Conservation (phyloP, 64 coral and sea anemone species). For the Dendrophyllia cribrosa region DNA sequence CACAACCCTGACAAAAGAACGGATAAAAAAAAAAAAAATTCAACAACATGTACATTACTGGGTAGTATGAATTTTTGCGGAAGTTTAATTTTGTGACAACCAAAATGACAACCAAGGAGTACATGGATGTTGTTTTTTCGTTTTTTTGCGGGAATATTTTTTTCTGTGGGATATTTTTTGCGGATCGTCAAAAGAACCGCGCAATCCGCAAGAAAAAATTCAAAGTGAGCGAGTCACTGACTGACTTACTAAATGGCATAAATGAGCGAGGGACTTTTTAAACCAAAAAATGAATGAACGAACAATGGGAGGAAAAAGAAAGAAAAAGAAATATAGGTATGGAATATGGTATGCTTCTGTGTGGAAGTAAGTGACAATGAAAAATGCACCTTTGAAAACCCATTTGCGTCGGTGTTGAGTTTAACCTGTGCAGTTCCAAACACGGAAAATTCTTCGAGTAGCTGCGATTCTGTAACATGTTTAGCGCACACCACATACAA, state of each 20-base stretch:
- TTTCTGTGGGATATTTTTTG: too few relatives aligned
- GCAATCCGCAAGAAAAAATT: too few relatives aligned
- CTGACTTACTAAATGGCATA: too few relatives aligned
- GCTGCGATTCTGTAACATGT: conserved; percentile 59
- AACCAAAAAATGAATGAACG: too few relatives aligned
- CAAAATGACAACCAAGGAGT: too few relatives aligned
- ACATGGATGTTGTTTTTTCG: too few relatives aligned
- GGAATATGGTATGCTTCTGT: neutral
- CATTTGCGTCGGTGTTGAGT: conserved; percentile 55
- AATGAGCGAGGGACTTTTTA: neutral
- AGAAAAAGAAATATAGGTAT: neutral
- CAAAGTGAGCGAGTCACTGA: too few relatives aligned
- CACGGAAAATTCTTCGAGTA: conserved; percentile 43
- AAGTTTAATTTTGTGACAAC: too few relatives aligned
- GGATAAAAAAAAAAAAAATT: neutral
- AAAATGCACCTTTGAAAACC: conserved; percentile 66
- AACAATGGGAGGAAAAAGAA: neutral
- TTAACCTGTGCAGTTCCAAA: conserved; percentile 62
- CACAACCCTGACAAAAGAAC: conserved; percentile 60
- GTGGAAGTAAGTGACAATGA: neutral
- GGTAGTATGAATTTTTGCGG: neutral
- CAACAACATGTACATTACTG: neutral
- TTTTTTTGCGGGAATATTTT: too few relatives aligned
- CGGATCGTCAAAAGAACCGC: too few relatives aligned
- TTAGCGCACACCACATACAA: conserved; percentile 82